Conservation (phyloP, 2,113 vertebrate genomes). For the Chloropsis cyanopogon region DNA sequence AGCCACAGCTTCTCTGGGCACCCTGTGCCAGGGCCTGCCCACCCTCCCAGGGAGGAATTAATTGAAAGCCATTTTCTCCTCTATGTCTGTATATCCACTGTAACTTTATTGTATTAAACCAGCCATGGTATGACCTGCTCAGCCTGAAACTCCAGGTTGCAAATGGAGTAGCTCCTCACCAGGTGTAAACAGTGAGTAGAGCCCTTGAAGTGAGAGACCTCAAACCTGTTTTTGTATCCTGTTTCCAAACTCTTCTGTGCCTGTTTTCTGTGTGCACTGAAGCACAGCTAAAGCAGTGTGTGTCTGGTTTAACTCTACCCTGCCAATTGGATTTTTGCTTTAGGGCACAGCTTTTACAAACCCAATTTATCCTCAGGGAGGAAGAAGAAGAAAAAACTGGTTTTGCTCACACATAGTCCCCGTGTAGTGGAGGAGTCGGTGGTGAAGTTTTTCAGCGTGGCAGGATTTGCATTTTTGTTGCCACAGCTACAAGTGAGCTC, state of each 20-base stretch:
- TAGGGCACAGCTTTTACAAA: not conserved
- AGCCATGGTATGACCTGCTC: not conserved
- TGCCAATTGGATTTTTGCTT: not conserved
- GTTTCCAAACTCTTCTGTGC: not conserved
- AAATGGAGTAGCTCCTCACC: not conserved
- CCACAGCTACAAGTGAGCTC: not conserved
- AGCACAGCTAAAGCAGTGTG: not conserved
- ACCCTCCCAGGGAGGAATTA: not conserved
- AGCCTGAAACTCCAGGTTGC: not conserved
- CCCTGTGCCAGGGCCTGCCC: not conserved
- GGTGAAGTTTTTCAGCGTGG: not conserved
- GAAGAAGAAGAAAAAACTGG: too few relatives aligned
- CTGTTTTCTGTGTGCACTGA: not conserved
- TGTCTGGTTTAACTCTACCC: not conserved
- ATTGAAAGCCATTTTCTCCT: not conserved
- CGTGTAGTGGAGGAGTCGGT: not conserved
- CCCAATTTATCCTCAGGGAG: not conserved
- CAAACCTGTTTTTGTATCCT: not conserved
- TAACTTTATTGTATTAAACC: not conserved
- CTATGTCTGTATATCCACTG: not conserved
- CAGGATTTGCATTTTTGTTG: not conserved
- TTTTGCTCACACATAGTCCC: not conserved
- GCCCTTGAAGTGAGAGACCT: not conserved
- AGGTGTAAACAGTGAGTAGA: not conserved
- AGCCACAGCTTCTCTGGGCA: not conserved